Evolutionary conservation across 2,113 vertebrate genomes (phyloP), one percentile per base, ranked within the genome.

Genomic region (Sinocyclocheilus rhinocerous): DNA sequence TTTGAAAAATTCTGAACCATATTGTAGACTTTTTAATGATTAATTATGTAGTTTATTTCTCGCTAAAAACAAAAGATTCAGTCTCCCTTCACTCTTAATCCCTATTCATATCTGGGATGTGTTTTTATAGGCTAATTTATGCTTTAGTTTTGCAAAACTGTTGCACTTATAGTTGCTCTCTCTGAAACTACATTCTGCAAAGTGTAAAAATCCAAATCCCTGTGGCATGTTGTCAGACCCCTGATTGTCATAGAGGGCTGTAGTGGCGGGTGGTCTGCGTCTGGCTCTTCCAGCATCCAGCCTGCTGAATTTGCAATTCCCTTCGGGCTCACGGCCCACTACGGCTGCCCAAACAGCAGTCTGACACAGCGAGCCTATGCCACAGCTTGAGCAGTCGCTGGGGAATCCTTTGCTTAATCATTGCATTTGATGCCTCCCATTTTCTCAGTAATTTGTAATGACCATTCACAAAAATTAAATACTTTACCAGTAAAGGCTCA

Each of bases 381-480:
- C 42, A 42, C 42, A 42, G 42, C 42, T 9, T 90, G 89, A 86
- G 89, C 89, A 91, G 89, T 91, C 92, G 93, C 92, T 90, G 86
- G 91, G 92, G 92, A 93, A 92, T 73, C 80, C 91, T 91, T 90
- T 90, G 87, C 92, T 90, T 94, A 93, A 93, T 94, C 89, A 89
- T 86, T 73, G 91, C 91, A 92, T 94, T 94, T 94, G 90, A 93
- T 93, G 91, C 91, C 90, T 92, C 92, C 87, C 92, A 91, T 93
- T 92, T 94, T 93, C 89, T 91, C 84, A 84, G 88, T 93, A 93
- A 94, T 94, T 93, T 93, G 92, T 93, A 93, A 89, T 93, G 93
- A 94, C 91, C 94, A 92, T 89, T 93, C 91, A 92, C 91, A 92
- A 94, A 92, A 93, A 94, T 93, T 91, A 93, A 93, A 94, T 93